Conservation (phyloP, 2,797 vertebrate species). For the Gobio occitaniae region DNA sequence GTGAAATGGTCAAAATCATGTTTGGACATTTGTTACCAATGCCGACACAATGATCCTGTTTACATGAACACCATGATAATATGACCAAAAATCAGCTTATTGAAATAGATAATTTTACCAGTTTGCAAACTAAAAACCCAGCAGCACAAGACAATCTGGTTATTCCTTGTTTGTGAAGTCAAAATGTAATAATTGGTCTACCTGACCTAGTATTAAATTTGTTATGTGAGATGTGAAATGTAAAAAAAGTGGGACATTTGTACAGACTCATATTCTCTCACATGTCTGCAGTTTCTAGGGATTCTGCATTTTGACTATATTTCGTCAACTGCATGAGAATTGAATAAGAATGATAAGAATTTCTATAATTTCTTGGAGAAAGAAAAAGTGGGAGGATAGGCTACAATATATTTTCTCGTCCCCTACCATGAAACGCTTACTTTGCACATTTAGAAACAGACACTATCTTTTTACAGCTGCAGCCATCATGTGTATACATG, state of each 20-base stretch:
- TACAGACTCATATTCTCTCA: neutral
- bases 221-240: neutral
- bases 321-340: neutral
- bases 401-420: neutral
- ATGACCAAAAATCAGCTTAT: neutral
- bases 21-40: neutral
- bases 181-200: neutral
- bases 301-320: neutral
- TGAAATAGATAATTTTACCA: neutral
- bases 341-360: neutral
- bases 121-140: neutral
- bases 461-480: neutral
- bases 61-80: neutral
- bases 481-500: neutral
- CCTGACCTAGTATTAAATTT: neutral
- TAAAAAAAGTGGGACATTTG: neutral
- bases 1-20: neutral
- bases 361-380: neutral
- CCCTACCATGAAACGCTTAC: rapidly evolving
- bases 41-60: neutral
- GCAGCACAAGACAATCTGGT: neutral
- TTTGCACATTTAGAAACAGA: neutral
- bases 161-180: neutral
- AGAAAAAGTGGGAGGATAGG: neutral
- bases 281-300: neutral